Base-by-base conservation (phyloP, 2,113 vertebrate species). In the Dermatemys mawii region DNA sequence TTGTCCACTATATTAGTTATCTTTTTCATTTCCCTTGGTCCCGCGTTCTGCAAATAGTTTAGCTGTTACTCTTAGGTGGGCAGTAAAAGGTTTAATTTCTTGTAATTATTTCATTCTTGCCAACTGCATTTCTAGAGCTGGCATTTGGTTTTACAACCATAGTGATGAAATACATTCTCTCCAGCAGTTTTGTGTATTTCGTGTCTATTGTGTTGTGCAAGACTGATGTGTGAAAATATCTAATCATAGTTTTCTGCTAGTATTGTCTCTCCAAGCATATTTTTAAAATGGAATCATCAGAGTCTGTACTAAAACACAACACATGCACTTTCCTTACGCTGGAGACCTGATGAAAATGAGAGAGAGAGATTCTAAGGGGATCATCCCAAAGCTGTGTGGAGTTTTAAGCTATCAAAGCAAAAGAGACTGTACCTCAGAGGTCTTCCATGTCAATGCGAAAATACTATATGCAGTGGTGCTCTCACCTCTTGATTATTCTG, bases 1-100 rank as follows among this genome's bases (percentile, higher is more conserved):
- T 73, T 19, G 24, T 41, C n/a, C 26, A 92, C 81, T 91, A 35
- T 89, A n/a, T 93, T 94, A 92, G 93, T 84, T 93, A 78, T 78
- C 44, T 93, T 38, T 90, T 67, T 87, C 35, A 81, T 94, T 88
- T 78, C 3, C 21, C 81, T 57, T 89, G 46, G 17, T 11, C 26
- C 76, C 22, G 29, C 38, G 88, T 78, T 84, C 78, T 79, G 81
- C 50, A 48, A 81, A 27, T 53, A 81, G 7, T 70, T 88, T 75
- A 79, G 79, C 75, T 86, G 60, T 81, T 93, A 63, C 78, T 84
- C 53, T n/a, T 51, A 41, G 2, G 48, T 50, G 53, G 83, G 81
- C 84, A 55, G 38, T 82, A 24, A 81, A 78, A 78, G 44, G 88
- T 82, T 90, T 78, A 26, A 14, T 94, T 93, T 90, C 63, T 84